phyloP scores from a whole-genome alignment of 2,888 invertebrate genomes.

The Andrena chrysosceles region DNA sequence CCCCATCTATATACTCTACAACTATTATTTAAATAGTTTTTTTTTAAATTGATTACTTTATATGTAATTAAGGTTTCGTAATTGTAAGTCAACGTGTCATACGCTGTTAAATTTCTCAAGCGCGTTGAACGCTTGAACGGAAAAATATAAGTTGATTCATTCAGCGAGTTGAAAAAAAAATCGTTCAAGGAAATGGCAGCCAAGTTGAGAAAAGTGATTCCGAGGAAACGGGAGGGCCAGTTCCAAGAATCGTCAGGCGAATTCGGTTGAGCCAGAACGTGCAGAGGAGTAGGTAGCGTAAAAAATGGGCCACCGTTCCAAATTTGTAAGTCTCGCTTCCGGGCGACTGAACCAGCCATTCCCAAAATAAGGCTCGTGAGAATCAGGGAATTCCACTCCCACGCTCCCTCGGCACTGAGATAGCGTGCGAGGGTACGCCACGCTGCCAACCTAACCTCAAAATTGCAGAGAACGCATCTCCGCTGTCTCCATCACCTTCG shows the following conservation, averaged over 20 bases:
- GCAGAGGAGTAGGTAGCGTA: neutral
- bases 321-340: slow-evolving; percentile 71
- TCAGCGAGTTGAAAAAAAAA: neutral
- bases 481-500: neutral
- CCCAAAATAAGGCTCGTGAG: slow-evolving; percentile 76
- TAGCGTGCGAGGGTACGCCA: slow-evolving; percentile 55
- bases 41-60: too few species aligned
- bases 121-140: neutral
- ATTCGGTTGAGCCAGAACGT: slow-evolving; percentile 50
- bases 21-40: too few species aligned
- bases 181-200: slow-evolving; percentile 37
- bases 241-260: slow-evolving; percentile 49
- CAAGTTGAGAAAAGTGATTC: slow-evolving; percentile 25
- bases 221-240: slow-evolving; percentile 31
- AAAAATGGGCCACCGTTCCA: slow-evolving; percentile 68
- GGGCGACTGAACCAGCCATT: slow-evolving; percentile 53
- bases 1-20: too few species aligned
- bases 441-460: slow-evolving; percentile 66
- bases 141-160: neutral
- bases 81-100: too few species aligned
- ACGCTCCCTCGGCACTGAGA: slow-evolving; percentile 58
- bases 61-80: too few species aligned
- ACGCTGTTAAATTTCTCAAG: neutral
- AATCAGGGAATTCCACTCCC: slow-evolving; percentile 79
- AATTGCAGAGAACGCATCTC: slow-evolving; percentile 56